phyloP scores from a whole-genome alignment of 2,797 vertebrate species.

The Lagodon rhomboides region DNA sequence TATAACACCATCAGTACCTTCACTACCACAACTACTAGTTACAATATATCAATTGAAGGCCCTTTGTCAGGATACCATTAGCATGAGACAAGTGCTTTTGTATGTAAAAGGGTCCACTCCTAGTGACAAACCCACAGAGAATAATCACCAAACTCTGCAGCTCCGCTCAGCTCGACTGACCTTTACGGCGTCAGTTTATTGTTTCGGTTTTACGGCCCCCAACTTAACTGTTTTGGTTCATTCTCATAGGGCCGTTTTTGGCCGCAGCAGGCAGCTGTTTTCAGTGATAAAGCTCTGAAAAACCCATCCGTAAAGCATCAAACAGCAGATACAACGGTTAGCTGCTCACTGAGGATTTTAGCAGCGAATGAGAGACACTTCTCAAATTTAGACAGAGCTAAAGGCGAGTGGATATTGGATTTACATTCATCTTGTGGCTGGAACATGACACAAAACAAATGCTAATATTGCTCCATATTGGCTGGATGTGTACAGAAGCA shows the following conservation, averaged over 20 bases:
- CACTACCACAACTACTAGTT: not conserved
- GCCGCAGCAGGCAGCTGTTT: not conserved
- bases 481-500: too few relatives aligned
- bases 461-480: too few relatives aligned
- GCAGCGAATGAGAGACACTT: not conserved
- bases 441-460: too few relatives aligned
- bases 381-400: not conserved
- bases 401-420: not conserved
- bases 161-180: not conserved
- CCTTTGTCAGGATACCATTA: not conserved
- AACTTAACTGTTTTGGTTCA: not conserved
- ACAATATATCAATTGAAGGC: not conserved
- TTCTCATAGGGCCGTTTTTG: not conserved
- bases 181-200: not conserved
- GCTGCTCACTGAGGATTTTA: not conserved
- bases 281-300: not conserved
- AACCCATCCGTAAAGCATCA: not conserved
- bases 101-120: not conserved
- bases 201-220: not conserved
- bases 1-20: not conserved
- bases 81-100: not conserved
- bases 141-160: not conserved
- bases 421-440: not conserved
- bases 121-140: not conserved
- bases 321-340: not conserved